A percentile compares a stretch with the other conserved stretches of the same genome.
Evolutionary conservation across 2,888 invertebrate genomes (phyloP).

Genomic region (Saturnia japonica): DNA sequence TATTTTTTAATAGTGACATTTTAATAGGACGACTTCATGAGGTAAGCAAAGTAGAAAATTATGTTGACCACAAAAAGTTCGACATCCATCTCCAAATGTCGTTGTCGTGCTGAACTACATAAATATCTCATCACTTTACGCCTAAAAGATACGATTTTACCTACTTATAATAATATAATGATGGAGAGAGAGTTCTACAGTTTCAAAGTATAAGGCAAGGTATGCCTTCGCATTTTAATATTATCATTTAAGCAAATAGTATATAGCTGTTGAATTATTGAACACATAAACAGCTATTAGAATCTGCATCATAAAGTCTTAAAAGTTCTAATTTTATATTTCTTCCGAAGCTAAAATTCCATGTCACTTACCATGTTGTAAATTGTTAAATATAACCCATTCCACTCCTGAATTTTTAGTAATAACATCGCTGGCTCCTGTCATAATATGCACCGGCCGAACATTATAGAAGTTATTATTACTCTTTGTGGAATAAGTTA

Average conservation of each 20-base stretch:
- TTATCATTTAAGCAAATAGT: background rate
- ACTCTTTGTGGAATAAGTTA: slow-evolving; percentile 63
- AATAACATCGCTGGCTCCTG: slow-evolving; percentile 52
- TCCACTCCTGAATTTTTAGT: slow-evolving; percentile 55
- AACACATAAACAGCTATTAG: background rate
- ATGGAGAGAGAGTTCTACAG: background rate
- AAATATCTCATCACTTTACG: background rate
- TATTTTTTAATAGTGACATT: too few species aligned
- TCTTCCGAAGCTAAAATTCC: background rate
- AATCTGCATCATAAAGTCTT: background rate
- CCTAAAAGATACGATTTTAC: background rate
- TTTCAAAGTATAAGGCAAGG: background rate
- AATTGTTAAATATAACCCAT: slow-evolving; percentile 85
- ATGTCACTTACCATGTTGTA: slow-evolving; percentile 80
- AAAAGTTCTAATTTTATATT: too few species aligned
- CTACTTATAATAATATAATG: background rate
- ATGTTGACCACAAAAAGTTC: too few species aligned
- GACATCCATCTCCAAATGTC: background rate
- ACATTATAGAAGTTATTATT: slow-evolving; percentile 56
- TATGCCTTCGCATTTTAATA: background rate
- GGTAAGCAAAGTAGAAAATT: too few species aligned
- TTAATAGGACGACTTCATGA: too few species aligned
- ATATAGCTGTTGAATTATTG: background rate
- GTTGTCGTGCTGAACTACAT: background rate
- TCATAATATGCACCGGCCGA: slow-evolving; percentile 73